These are phyloP conservation scores for Diabrotica balteata DNA, from an alignment of 2,888 invertebrate species.

Conservation along the genomic window DNA sequence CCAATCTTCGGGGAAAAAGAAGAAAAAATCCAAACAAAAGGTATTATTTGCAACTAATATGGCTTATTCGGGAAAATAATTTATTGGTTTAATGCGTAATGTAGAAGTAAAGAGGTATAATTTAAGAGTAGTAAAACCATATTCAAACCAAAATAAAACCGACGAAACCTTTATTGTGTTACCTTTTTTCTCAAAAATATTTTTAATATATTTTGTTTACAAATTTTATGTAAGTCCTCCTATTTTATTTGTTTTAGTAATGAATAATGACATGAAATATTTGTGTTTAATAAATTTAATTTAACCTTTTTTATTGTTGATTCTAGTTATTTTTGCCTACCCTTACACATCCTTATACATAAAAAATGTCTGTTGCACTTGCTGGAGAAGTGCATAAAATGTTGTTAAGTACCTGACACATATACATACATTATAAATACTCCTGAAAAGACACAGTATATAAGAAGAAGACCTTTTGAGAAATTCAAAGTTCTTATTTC, in stretches of 20 bases:
- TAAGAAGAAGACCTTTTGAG: no score
- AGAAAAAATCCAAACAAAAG: constrained; percentile 79
- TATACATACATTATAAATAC: no score
- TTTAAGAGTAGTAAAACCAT: constrained; percentile 24
- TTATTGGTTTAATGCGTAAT: constrained; percentile 22
- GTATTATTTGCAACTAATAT: constrained; percentile 73
- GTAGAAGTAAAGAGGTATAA: constrained; percentile 14
- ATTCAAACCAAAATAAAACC: constrained; percentile 20
- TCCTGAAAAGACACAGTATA: no score
- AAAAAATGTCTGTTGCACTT: no score
- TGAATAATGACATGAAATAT: neutral
- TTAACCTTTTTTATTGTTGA: no score
- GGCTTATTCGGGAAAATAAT: constrained; percentile 53
- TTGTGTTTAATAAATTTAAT: no score
- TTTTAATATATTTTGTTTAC: constrained; percentile 9
- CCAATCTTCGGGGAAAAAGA: constrained; percentile 64
- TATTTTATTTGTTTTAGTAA: constrained; percentile 18
- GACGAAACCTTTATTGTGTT: no score
- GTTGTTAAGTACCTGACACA: no score
- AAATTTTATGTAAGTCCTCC: constrained; percentile 12
- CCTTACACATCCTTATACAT: no score
- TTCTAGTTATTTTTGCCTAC: no score
- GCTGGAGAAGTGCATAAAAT: no score
- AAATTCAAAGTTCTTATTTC: no score
- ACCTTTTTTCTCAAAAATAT: constrained; percentile 3